phyloP scores from a whole-genome alignment of 2,113 vertebrate species.

The Chiloscyllium plagiosum region DNA sequence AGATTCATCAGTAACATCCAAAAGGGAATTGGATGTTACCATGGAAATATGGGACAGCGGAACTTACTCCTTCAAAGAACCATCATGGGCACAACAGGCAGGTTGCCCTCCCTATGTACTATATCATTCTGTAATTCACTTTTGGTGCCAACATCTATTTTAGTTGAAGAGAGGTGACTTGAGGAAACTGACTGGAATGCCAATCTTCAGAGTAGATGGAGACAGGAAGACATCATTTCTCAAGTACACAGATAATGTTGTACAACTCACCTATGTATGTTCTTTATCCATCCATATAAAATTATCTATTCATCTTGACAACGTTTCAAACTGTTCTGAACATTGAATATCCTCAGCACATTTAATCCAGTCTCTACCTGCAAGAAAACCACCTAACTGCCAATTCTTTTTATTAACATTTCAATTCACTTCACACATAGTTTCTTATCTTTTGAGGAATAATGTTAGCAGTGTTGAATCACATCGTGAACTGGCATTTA shows the following conservation, averaged over 20 bases:
- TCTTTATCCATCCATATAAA: neutral
- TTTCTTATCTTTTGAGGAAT: neutral
- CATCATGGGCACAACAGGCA: neutral
- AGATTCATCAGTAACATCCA: neutral
- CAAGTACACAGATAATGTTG: neutral
- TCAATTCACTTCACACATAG: neutral
- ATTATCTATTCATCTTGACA: neutral
- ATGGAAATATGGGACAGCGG: neutral
- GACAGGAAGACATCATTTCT: neutral
- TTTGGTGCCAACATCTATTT: neutral
- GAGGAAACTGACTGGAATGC: neutral
- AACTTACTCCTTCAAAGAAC: neutral
- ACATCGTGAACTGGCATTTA: neutral
- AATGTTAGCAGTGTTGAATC: neutral
- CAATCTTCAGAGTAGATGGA: neutral
- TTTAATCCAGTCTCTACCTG: neutral
- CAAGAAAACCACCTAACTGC: neutral
- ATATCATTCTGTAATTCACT: neutral
- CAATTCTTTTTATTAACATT: neutral
- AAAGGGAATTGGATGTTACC: neutral
- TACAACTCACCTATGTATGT: neutral
- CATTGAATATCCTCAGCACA: neutral
- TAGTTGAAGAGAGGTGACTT: neutral
- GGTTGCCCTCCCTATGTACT: neutral
- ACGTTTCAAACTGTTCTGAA: neutral